Conservation (phyloP, 2,113 vertebrate genomes). For the Fulica atra region DNA sequence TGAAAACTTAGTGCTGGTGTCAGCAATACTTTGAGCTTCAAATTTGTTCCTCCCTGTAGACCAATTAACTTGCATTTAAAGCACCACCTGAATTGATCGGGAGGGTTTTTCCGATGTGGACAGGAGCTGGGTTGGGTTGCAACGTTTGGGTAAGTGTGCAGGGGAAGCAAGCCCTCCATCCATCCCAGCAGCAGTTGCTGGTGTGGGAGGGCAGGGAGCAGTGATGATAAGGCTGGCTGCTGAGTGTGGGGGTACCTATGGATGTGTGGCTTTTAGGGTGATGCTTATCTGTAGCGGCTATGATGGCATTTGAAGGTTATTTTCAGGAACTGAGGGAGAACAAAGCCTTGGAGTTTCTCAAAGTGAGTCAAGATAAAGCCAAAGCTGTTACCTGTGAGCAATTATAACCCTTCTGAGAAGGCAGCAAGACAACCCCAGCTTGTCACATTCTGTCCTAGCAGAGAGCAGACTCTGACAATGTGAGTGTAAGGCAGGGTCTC, state of each 20-base stretch:
- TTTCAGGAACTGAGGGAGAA: not conserved
- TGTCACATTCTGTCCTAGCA: not conserved
- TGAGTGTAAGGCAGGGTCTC: not conserved
- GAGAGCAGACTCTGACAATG: not conserved
- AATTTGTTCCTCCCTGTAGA: not conserved
- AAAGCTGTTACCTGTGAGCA: not conserved
- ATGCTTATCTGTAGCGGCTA: not conserved
- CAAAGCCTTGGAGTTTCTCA: not conserved
- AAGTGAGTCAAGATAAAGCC: not conserved
- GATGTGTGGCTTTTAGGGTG: not conserved
- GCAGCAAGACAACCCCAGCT: not conserved
- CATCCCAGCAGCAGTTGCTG: not conserved
- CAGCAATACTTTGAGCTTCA: not conserved
- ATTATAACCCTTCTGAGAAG: not conserved
- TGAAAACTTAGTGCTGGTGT: not conserved
- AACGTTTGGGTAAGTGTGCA: accelerated
- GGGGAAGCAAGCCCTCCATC: not conserved
- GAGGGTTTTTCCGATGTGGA: not conserved
- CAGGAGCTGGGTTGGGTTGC: not conserved
- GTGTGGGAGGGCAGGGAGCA: not conserved
- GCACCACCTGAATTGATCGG: not conserved
- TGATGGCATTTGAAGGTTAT: not conserved
- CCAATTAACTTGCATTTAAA: not conserved
- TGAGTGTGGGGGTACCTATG: not conserved
- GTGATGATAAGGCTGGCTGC: accelerated